Evolutionary conservation across 2,797 vertebrate species (phyloP).

Genomic region (Chiloscyllium punctatum): DNA sequence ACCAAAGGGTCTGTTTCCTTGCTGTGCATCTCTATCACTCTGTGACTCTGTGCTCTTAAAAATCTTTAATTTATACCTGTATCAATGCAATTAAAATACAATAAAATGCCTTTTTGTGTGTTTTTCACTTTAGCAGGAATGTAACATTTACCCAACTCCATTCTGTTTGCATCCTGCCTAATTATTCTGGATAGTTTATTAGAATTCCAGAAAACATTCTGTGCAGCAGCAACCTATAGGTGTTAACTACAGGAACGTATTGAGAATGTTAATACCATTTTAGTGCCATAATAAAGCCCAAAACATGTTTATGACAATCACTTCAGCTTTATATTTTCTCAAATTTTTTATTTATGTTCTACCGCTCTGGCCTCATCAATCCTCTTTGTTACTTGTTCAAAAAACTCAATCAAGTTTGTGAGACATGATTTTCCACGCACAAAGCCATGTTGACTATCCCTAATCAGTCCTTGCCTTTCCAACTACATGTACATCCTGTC

Average conservation of each 20-base stretch:
- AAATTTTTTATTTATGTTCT: background rate
- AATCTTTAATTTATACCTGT: background rate
- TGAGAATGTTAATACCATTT: background rate
- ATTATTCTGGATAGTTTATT: background rate
- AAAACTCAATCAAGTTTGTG: too few relatives aligned
- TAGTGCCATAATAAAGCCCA: background rate
- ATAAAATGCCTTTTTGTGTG: background rate
- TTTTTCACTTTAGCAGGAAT: background rate
- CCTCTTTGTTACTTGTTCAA: too few relatives aligned
- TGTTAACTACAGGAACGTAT: background rate
- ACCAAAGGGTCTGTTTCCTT: too few relatives aligned
- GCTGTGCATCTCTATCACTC: too few relatives aligned
- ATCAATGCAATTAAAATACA: background rate
- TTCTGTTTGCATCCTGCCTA: background rate
- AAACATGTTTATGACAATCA: background rate
- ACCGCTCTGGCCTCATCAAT: too few relatives aligned
- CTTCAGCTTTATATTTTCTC: background rate
- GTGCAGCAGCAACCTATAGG: background rate
- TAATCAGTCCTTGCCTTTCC: too few relatives aligned
- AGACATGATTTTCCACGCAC: too few relatives aligned
- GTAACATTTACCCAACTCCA: background rate
- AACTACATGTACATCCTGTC: too few relatives aligned
- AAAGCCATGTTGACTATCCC: too few relatives aligned
- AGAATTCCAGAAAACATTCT: background rate
- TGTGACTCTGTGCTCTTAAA: background rate